phyloP scores from a whole-genome alignment of 2,113 vertebrate species.

The Semnopithecus entellus region DNA sequence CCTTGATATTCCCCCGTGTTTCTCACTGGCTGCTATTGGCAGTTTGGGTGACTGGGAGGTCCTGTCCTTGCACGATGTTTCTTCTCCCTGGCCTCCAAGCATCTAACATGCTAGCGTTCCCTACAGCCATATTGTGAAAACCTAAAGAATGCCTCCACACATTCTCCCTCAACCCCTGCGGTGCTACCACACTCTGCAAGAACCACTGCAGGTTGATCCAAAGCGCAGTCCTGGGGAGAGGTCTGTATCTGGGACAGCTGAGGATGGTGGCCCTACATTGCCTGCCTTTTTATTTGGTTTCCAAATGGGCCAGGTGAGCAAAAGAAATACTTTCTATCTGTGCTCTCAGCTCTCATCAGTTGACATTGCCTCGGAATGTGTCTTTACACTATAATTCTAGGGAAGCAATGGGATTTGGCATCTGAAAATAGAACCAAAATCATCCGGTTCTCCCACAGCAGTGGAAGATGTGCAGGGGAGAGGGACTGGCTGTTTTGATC shows the following conservation, averaged over 20 bases:
- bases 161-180: neutral
- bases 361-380: neutral
- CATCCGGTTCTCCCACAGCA: neutral
- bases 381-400: neutral
- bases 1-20: accelerated
- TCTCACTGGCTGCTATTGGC: neutral
- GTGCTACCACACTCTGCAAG: neutral
- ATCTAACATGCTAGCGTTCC: neutral
- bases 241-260: neutral
- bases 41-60: neutral
- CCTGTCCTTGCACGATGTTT: neutral
- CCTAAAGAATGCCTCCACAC: neutral
- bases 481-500: neutral
- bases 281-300: neutral
- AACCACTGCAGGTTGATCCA: neutral
- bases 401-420: neutral
- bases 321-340: neutral
- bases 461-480: accelerated
- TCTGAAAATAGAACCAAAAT: neutral
- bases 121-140: neutral
- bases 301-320: neutral
- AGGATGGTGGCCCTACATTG: neutral
- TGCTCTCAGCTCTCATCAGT: neutral
- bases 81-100: too few relatives aligned
- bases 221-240: neutral